Evolutionary conservation across 2,797 vertebrate species (phyloP), one percentile per base, ranked within the genome.

Genomic region (Lindbergichthys nudifrons): DNA sequence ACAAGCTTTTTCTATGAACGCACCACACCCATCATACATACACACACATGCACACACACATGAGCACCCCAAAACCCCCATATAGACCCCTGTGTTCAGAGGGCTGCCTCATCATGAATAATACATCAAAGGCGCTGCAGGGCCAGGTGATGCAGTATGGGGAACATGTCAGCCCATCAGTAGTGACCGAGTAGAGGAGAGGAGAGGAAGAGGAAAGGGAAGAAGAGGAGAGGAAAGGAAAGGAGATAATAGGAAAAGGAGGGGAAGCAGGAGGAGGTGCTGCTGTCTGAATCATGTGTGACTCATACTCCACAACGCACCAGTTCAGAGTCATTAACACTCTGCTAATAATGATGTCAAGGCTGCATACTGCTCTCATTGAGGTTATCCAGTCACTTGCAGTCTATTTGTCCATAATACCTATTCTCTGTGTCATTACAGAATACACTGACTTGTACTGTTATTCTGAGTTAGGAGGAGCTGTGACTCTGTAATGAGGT

Each of bases 91-190:
- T 70, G 86, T 87, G 87, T 90, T 89, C 79, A 80, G 85, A 85
- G 88, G 81, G 85, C 85, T 82, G 87, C 80, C 76, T 91, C 69
- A 57, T 85, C 77, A 93, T 95, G 88, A 93, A 95, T 94, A 90
- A 94, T 85, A 89, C 89, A 94, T 94, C 90, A 92, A 94, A 94
- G 92, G 74, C 42, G 64, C 90, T 84, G 83, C 87, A 83, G 87
- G 88, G 84, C 89, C 90, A 90, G 92, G 92, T 94, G 93, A 94
- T 90, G 89, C 88, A 84, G 90, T 83, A 84, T 77, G 81, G 80
- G 83, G 83, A 85, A 86, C 83, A 82, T 92, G 92, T 92, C 89
- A 90, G 89, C 80, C 83, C 87, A 78, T 90, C 89, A 89, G 79
- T 63, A 82, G 90, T 81, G 87, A 77, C 82, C 82, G 82, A 47